These are phyloP conservation scores for Machimus atricapillus DNA, from an alignment of 2,888 invertebrate species.

Conservation along the genomic window DNA sequence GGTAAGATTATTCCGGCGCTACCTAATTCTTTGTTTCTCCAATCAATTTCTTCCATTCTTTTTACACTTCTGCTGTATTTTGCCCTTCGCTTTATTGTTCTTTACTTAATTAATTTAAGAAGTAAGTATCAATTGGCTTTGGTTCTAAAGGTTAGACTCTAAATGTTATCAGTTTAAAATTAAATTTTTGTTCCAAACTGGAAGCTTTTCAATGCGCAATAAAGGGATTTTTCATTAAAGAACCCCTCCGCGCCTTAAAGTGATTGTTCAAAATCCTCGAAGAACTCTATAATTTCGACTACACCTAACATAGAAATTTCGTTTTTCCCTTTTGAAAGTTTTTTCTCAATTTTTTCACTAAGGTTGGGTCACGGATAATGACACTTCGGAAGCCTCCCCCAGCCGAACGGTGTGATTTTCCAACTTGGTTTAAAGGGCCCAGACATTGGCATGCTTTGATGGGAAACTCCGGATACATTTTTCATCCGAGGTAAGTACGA, in stretches of 20 bases:
- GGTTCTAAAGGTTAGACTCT: background rate
- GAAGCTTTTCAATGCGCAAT: background rate
- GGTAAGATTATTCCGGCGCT: constrained; percentile 71
- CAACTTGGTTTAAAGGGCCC: constrained; percentile 83
- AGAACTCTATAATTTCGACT: background rate
- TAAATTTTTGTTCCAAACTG: background rate
- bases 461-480: constrained; percentile 84
- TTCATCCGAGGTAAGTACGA: constrained; percentile 70
- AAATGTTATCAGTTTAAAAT: background rate
- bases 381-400: constrained; percentile 61
- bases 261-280: background rate
- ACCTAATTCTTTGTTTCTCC: constrained; percentile 66
- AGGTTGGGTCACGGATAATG: constrained; percentile 63
- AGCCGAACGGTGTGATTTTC: constrained; percentile 77
- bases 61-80: background rate
- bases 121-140: background rate
- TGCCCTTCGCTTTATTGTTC: background rate
- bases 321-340: background rate
- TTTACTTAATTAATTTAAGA: background rate
- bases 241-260: background rate
- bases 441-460: constrained; percentile 91
- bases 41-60: background rate
- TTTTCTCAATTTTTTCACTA: constrained; percentile 32
- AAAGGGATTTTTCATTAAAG: background rate
- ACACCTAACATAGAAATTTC: background rate